Base-by-base conservation (phyloP, 2,797 vertebrate species). In the Galagoides demidoff region DNA sequence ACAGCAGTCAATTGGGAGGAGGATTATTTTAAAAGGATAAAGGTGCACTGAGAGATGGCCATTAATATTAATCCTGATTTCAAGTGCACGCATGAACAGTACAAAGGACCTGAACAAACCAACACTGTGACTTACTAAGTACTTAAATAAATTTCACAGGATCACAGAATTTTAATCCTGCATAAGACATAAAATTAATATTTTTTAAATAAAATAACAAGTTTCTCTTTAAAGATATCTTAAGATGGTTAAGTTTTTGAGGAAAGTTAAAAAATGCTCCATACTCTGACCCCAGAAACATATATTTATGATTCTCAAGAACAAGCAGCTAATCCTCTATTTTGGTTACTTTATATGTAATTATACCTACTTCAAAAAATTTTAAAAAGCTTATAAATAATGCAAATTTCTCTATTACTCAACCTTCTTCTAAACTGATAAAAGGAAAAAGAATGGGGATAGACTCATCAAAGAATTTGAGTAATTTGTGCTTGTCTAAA, bases 11-110 rank as follows among this genome's bases (percentile, higher is more conserved):
- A 34, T 27, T 7, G 12, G 52, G 22, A 23, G 31, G 3, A 4
- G 2, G 31, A 77, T 19, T 84, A 74, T 70, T 92, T 94, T 92
- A 39, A 85, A 92, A 96, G 57, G 82, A 86, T 43, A 85, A 86
- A 92, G 81, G 76, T 37, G 52, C 66, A 27, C 52, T 91, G 79
- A 70, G 79, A 70, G 7, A 63, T 71, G 39, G 85, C 12, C 43
- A 89, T 68, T 6, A 8, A 27, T 49, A 63, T 52, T 94, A 89
- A 76, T 84, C 7, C 11, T 79, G 63, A 17, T 45, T 82, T 85
- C 14, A 61, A 63, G 5, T 63, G 27, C n/a, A 87, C n/a, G 13
- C 66, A 74, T 59, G 79, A 94, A 49, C 23, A 81, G 57, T 68
- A 92, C 22, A 90, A 61, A 63, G 22, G 31, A 57, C 31, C 64